These are phyloP conservation scores for Rhodophaea formosa DNA, from an alignment of 2,888 invertebrate genomes.

Conservation along the genomic window DNA sequence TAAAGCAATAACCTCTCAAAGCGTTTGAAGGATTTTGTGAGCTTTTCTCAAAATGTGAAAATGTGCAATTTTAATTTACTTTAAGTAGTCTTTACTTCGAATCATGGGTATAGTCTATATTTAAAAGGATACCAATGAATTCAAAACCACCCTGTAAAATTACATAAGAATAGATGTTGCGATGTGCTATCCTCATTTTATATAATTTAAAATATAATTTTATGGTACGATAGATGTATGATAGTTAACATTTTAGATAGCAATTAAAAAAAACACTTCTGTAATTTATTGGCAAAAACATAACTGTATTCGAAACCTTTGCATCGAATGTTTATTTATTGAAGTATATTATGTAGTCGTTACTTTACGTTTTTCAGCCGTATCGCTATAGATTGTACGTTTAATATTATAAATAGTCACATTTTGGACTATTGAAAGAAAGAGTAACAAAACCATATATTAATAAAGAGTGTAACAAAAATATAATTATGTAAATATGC, in stretches of 20 bases:
- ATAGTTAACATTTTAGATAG: constrained; percentile 51
- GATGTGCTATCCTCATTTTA: constrained; percentile 1
- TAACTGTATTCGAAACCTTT: constrained; percentile 44
- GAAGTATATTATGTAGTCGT: constrained; percentile 38
- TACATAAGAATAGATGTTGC: neutral
- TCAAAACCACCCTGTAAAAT: too few species aligned
- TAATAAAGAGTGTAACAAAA: constrained; percentile 32
- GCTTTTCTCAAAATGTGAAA: too few species aligned
- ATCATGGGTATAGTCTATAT: too few species aligned
- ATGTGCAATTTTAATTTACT: too few species aligned
- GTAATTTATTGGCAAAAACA: constrained; percentile 77
- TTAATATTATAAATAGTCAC: constrained; percentile 39
- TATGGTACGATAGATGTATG: neutral
- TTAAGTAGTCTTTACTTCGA: too few species aligned
- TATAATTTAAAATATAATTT: neutral
- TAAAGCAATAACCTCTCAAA: too few species aligned
- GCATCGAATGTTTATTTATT: constrained; percentile 33
- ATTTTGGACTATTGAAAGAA: constrained; percentile 32
- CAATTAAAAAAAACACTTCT: constrained; percentile 40
- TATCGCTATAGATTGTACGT: constrained; percentile 39
- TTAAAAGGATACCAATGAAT: too few species aligned
- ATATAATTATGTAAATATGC: constrained; percentile 71
- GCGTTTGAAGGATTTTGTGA: too few species aligned
- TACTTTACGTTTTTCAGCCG: constrained; percentile 34
- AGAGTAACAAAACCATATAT: too few species aligned